Base-by-base conservation (phyloP, 2,113 vertebrate species). In the Corythornis cristatus region DNA sequence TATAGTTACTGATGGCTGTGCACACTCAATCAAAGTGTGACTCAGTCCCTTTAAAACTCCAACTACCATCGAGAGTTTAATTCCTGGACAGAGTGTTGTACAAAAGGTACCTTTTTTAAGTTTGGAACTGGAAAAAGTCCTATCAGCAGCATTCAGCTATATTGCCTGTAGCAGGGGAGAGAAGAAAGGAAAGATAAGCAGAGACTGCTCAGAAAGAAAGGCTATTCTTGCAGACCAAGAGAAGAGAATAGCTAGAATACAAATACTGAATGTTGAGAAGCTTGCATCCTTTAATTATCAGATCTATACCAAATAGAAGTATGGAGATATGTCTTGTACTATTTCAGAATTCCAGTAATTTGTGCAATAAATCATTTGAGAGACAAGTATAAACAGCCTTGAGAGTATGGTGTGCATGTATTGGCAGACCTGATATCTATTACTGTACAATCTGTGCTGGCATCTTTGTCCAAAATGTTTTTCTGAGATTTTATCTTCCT, bases 391-490 rank as follows among this genome's bases (percentile, higher is more conserved):
- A 88, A 90, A 68, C 85, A 85, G 71, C 60, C 73, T 88, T 54
- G 42, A 62, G 71, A 80, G 13, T 51, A 64, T 83, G 58, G 66
- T 75, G 71, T 67, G 40, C 53, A 28, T 68, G 56, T 75, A 72
- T 82, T 96, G 95, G 87, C 93, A 96, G 73, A 83, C 67, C 37
- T 90, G 83, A 20, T 93, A 58, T 91, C 79, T 88, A 89, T 89
- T 88, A 85, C 83, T 92, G 81, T 91, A 88, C 93, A 96, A 88
- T 94, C 94, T 96, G 95, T 96, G 89, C 94, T 96, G 90, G 87
- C 71, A 93, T 86, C 81, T 90, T 64, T 81, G 76, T 91, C 93
- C 86, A 91, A 81, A 95, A 84, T 86, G 84, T 93, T 96, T 96
- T 95, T 61, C 79, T 83, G 83, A 91, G 79, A 89, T 48, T 79